A percentile compares a stretch with the other conserved stretches of the same genome.
These are phyloP conservation scores for Polydrusus cervinus DNA, from an alignment of 2,888 invertebrate species.

Conservation along the genomic window DNA sequence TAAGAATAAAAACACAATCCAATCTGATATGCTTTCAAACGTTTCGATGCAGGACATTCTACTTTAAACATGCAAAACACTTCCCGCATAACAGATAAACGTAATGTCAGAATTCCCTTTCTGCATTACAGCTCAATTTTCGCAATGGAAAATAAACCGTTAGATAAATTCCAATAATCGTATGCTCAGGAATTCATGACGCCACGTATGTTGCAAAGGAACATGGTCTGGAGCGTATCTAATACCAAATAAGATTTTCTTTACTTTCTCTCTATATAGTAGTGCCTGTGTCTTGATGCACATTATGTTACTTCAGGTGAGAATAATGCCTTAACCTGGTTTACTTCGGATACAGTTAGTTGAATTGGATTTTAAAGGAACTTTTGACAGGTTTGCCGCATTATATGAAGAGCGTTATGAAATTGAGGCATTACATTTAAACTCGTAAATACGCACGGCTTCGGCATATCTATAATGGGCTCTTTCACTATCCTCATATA, in stretches of 20 bases:
- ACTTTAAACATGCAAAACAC: constrained; percentile 39
- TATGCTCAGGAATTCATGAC: constrained; percentile 45
- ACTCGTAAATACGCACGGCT: too few species aligned
- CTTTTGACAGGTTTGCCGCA: too few species aligned
- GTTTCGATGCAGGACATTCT: constrained; percentile 21
- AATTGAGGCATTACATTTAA: too few species aligned
- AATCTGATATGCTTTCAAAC: constrained; percentile 6
- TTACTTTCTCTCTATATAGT: not conserved
- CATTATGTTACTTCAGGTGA: constrained; percentile 11
- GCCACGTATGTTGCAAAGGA: constrained; percentile 16
- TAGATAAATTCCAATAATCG: constrained; percentile 56
- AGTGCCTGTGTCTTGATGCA: constrained; percentile 17
- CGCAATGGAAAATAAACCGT: constrained; percentile 54
- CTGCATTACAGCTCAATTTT: constrained; percentile 50
- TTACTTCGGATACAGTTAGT: constrained; percentile 1
- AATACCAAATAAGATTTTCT: constrained; percentile 32
- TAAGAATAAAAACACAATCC: not conserved
- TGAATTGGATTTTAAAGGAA: too few species aligned
- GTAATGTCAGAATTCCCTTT: constrained; percentile 42
- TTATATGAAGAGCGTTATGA: too few species aligned
- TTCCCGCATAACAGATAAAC: constrained; percentile 42
- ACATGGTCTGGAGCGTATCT: constrained; percentile 20
- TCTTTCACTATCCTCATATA: too few species aligned
- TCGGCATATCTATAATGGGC: too few species aligned
- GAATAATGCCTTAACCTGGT: not conserved